Conservation (phyloP, 2,888 invertebrate genomes). For the Drosophila monieri region DNA sequence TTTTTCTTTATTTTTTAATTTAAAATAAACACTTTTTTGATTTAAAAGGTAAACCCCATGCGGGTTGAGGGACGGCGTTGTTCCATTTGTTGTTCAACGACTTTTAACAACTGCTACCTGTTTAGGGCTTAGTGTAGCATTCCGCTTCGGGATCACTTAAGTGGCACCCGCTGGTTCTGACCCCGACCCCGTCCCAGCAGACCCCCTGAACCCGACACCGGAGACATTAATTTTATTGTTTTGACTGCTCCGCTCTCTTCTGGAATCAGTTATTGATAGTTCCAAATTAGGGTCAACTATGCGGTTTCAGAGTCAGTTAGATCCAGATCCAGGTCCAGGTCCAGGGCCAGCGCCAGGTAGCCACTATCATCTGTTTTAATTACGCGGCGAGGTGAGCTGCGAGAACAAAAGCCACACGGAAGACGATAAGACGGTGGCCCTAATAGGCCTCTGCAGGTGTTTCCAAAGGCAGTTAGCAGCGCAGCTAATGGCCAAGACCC, state of each 20-base stretch:
- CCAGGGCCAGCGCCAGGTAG: slow-evolving; percentile 55
- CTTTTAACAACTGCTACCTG: slow-evolving; percentile 65
- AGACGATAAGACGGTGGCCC: slow-evolving; percentile 30
- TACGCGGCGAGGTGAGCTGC: slow-evolving; percentile 43
- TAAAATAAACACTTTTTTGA: no score
- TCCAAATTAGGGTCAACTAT: slow-evolving; percentile 77
- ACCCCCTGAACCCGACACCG: slow-evolving; percentile 45
- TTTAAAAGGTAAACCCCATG: no score
- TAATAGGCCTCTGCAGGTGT: slow-evolving; percentile 66
- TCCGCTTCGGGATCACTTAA: slow-evolving; percentile 54
- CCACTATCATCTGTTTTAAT: slow-evolving; percentile 67
- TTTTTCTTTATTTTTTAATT: no score
- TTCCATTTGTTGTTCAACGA: slow-evolving; percentile 60
- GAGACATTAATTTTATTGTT: slow-evolving; percentile 78
- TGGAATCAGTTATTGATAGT: slow-evolving; percentile 74
- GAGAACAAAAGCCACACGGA: not conserved
- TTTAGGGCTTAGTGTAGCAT: slow-evolving; percentile 37
- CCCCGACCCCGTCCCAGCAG: slow-evolving; percentile 17
- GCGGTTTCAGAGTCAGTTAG: slow-evolving; percentile 37
- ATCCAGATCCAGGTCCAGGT: not conserved
- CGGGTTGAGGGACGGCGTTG: slow-evolving; percentile 6
- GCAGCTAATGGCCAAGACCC: slow-evolving; percentile 58
- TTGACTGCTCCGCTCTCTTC: slow-evolving; percentile 42
- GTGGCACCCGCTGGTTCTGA: slow-evolving; percentile 64
- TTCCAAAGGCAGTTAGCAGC: slow-evolving; percentile 65